Base-by-base conservation (phyloP, 2,797 vertebrate genomes). In the Enteromius anoplus region DNA sequence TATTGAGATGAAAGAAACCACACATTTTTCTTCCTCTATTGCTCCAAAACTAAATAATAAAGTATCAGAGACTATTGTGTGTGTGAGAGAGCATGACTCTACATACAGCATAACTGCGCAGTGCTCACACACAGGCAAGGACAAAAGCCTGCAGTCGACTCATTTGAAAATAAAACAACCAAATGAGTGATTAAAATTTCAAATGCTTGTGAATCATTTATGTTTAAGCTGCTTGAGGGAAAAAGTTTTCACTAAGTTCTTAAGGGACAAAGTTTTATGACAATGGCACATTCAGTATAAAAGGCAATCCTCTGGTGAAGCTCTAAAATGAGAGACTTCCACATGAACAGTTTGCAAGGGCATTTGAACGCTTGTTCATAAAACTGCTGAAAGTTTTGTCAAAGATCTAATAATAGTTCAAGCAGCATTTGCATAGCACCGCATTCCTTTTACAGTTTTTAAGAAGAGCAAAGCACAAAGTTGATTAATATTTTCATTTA, bases 201-300 rank as follows among this genome's bases (percentile, higher is more conserved):
- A 89, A 83, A 80, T 40, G 47, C 55, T 77, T 70, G 86, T 88
- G 76, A 87, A 88, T 89, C 79, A 84, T 87, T 90, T 73, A 90
- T 85, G 70, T 53, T 60, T 21, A 72, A 75, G 80, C 60, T 80
- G 85, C 70, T 83, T 75, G 75, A 75, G 69, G 64, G 70, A 81
- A 77, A 81, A 83, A 78, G 53, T 81, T 65, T 1, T 81, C 66
- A 53, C 45, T 72, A 4, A n/a, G 64, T 53, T 85, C 51, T 71
- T 55, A 49, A 21, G 51, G 32, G 69, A 80, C 76, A 51, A 85
- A 83, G 72, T 60, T 37, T 58, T n/a, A 82, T 21, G 47, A 37
- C 66, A 75, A 62, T 49, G 37, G 70, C 66, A n/a, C 19, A 64
- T 53, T 77, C 77, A 47, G 42, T 21, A 73, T 45, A 73, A 81